Evolutionary conservation across 2,797 vertebrate species (phyloP), one percentile per base, ranked within the genome.

Genomic region (Phylloscopus collybita): DNA sequence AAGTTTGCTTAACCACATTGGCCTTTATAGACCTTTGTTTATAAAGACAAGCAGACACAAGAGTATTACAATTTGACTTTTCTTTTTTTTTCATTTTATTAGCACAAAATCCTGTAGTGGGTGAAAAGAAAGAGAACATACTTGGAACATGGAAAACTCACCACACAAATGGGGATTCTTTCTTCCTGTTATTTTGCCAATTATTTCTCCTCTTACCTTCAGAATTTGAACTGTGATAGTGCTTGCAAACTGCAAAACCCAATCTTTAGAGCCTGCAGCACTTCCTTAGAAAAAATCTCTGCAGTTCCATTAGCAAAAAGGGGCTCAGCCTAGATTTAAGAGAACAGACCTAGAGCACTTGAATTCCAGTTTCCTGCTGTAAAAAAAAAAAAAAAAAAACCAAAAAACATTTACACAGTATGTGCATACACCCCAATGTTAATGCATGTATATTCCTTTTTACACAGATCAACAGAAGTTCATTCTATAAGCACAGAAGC

Each of bases 401-500:
- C 11, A 47, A 51, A 51, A 8, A 51, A 15, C 27, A 53, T 72
- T 74, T 85, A 93, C 51, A 65, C 61, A 44, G 59, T 32, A 67
- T 78, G 67, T 93, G 92, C 90, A 88, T 90, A 89, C 34, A 91
- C 76, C 66, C 89, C 95, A 86, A 90, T 93, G 96, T 97, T 98
- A 98, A 97, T 96, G 93, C 88, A 95, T 96, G 97, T 97, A 97
- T 98, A 98, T 96, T 98, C 93, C 95, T 95, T 95, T 97, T 95
- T 96, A 97, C 96, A 98, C 40, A 97, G 79, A 71, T 96, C 79
- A 96, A 45, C 93, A 95, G 97, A 96, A 97, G 60, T 60, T 38
- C 94, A 95, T 94, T 94, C 93, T 96, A 90, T 85, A 97, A 98
- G 98, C 97, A 97, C 95, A 97, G 96, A 96, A 97, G 96, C 94